A percentile compares a stretch with the other conserved stretches of the same genome.
Conservation (phyloP, 2,113 vertebrate genomes). For the Bujurquina vittata region DNA sequence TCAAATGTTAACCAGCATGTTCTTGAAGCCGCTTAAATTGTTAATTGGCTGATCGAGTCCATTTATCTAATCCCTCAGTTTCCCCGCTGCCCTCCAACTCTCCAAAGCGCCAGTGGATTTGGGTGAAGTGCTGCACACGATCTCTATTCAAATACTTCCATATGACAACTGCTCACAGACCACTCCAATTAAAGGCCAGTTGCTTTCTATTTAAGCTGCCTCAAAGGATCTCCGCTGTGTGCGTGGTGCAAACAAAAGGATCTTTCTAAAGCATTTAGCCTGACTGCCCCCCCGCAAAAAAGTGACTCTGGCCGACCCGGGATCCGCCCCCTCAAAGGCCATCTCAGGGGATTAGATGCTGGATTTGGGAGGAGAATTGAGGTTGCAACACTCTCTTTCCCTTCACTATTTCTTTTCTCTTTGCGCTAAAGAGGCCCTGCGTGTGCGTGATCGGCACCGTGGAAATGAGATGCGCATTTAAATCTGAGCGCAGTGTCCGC, state of each 20-base stretch:
- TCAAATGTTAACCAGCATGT: conserved; percentile 79
- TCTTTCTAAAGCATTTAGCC: conserved; percentile 83
- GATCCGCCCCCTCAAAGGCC: conserved; percentile 87
- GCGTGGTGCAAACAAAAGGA: conserved; percentile 88
- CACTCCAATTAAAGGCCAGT: conserved; percentile 83
- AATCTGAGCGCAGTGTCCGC: conserved; percentile 87
- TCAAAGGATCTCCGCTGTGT: conserved; percentile 72
- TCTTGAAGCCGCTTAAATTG: conserved; percentile 71
- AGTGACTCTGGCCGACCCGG: conserved; percentile 77
- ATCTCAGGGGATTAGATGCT: conserved; percentile 88
- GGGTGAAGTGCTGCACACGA: conserved; percentile 79
- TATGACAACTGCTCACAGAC: conserved; percentile 85
- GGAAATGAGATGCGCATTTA: conserved; percentile 99
- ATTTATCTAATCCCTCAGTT: conserved; percentile 82
- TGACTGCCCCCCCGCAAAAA: conserved; percentile 19
- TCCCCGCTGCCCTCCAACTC: conserved; percentile 64
- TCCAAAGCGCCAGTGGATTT: conserved; percentile 80
- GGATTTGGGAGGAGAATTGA: conserved; percentile 81
- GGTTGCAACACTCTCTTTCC: conserved; percentile 79
- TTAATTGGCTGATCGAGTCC: conserved; percentile 82
- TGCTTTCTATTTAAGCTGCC: conserved; percentile 75
- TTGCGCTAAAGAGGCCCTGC: conserved; percentile 83
- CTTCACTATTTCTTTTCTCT: conserved; percentile 78
- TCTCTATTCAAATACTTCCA: conserved; percentile 87
- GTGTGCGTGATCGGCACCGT: conserved; percentile 84